These are phyloP conservation scores for Oncorhynchus clarkii DNA, from an alignment of 2,113 vertebrate genomes.

Conservation along the genomic window DNA sequence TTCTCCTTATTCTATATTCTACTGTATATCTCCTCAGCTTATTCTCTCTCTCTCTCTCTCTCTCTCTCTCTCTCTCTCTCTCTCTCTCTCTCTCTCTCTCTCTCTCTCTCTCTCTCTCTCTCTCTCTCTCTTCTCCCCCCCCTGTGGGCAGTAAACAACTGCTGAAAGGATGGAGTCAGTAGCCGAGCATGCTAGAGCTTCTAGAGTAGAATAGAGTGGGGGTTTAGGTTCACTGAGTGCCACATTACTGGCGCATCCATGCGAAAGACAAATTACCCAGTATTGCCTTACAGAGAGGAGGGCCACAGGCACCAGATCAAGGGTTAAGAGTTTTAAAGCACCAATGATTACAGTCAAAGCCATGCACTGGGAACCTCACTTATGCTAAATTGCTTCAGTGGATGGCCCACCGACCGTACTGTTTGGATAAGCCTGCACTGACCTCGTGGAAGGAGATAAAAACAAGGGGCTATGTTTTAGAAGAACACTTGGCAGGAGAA, in stretches of 20 bases:
- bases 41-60: too few species aligned
- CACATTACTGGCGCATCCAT: conserved; percentile 23
- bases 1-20: neutral
- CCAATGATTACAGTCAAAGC: conserved; percentile 39
- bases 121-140: too few species aligned
- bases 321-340: conserved; percentile 52
- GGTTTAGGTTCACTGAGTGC: conserved; percentile 13
- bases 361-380: conserved; percentile 32
- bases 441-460: neutral
- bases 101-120: too few species aligned
- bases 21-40: too few species aligned
- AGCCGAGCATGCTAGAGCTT: neutral
- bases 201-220: neutral
- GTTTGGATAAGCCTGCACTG: conserved; percentile 11
- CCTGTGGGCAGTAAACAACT: conserved; percentile 1
- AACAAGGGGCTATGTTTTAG: conserved; percentile 5
- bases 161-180: conserved; percentile 1
- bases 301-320: conserved; percentile 36
- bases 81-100: too few species aligned
- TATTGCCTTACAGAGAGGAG: conserved; percentile 29
- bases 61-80: too few species aligned
- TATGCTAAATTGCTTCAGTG: conserved; percentile 29
- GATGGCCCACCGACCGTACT: conserved; percentile 3
- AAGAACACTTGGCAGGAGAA: conserved; percentile 7
- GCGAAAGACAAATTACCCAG: conserved; percentile 29